Evolutionary conservation across 2,113 vertebrate species (phyloP).

Genomic region (Cervus canadensis): DNA sequence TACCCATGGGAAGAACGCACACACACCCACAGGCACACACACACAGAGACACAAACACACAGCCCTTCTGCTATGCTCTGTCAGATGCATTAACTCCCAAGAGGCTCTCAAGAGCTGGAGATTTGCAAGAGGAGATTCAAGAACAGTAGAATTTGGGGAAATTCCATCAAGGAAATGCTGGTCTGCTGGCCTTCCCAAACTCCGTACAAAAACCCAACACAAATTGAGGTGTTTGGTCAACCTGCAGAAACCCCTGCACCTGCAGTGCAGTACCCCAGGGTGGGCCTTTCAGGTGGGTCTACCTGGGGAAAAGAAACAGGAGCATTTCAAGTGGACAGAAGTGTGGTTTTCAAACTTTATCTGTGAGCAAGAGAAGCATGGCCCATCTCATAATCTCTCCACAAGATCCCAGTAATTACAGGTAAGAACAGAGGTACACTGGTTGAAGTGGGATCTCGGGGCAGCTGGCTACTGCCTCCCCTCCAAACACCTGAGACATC

Average conservation of each 20-base stretch:
- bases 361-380: neutral
- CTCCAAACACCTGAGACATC: neutral
- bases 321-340: neutral
- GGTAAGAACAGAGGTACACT: neutral
- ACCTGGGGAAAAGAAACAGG: neutral
- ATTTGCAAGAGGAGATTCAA: neutral
- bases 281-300: neutral
- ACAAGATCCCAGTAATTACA: neutral
- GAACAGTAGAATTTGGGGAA: neutral
- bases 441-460: too few relatives aligned
- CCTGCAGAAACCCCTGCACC: neutral
- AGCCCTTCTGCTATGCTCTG: neutral
- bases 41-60: neutral
- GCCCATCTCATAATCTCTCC: neutral
- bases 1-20: rapidly evolving
- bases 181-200: too few relatives aligned
- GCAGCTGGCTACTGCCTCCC: neutral
- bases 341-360: neutral
- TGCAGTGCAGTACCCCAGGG: neutral
- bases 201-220: neutral
- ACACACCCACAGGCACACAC: too few relatives aligned
- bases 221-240: neutral
- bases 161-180: neutral
- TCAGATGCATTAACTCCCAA: neutral
- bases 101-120: neutral